Evolutionary conservation across 2,113 vertebrate genomes (phyloP).

Genomic region (Crotalus viridis): DNA sequence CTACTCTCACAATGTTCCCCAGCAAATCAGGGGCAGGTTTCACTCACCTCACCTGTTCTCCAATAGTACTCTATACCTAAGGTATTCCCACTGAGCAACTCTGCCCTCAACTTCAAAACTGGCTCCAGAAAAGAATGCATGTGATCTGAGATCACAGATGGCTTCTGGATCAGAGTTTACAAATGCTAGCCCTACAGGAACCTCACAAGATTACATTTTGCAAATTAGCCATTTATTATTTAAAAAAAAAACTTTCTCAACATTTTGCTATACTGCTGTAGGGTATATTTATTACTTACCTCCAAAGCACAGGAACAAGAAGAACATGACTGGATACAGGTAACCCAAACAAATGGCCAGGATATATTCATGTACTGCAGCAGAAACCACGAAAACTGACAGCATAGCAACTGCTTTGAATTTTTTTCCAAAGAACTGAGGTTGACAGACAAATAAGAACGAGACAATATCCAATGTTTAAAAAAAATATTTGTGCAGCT

Average conservation of each 20-base stretch:
- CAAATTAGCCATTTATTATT: neutral
- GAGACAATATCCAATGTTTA: neutral
- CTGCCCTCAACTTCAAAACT: neutral
- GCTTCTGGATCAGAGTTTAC: neutral
- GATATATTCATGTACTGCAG: constrained; percentile 89
- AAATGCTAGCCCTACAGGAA: neutral
- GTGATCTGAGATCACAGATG: neutral
- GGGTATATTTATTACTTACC: constrained; percentile 74
- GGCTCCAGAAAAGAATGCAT: neutral
- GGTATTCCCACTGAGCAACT: neutral
- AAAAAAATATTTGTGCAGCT: neutral
- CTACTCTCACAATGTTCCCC: neutral
- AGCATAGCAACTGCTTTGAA: constrained; percentile 87
- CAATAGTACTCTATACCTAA: neutral
- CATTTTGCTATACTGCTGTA: neutral
- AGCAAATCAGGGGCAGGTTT: neutral
- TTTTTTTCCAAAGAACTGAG: constrained; percentile 85
- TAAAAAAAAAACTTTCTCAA: neutral
- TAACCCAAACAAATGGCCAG: constrained; percentile 87
- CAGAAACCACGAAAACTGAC: constrained; percentile 87
- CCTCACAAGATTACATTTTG: neutral
- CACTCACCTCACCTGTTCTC: neutral
- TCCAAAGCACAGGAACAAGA: constrained; percentile 92
- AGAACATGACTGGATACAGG: constrained; percentile 94
- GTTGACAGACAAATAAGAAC: neutral